Evolutionary conservation across 2,113 vertebrate species (phyloP), one percentile per base, ranked within the genome.

Genomic region (Datnioides undecimradiatus): DNA sequence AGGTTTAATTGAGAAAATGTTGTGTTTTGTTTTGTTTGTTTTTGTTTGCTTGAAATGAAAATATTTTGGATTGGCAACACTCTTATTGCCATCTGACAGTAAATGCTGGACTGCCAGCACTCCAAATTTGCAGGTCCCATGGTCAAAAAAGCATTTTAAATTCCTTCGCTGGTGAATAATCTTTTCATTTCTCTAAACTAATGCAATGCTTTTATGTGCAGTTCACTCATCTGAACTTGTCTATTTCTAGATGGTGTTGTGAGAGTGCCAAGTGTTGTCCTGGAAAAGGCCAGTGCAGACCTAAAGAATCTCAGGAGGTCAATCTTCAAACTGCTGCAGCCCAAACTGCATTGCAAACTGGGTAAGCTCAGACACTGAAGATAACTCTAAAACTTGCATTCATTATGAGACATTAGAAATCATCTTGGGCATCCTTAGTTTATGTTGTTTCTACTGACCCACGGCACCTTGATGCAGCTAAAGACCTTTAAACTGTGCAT

Each of bases 311-410:
- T 97, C 68, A 94, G 96, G 91, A 93, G 94, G 21, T 73, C 75
- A 0, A 43, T 95, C 78, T 96, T 98, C 84, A 80, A 84, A 33
- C 88, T 92, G 9, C 91, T 99, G 85, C 94, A 97, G 64, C 94
- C 95, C 19, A 95, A 77, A 34, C 93, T 99, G 74, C 94, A 80
- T 4, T 96, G 95, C 88, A 89, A 95, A 74, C 92, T 97, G 41
- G 97, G 98, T 99, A 95, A 96, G 95, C 1, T 48, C 21, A 52
- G 6, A 41, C 27, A 25, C 52, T 4, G 12, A 40, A 17, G n/a
- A 59, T 29, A 4, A 46, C 7, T 16, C 21, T 23, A 23, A 21
- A 29, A 63, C n/a, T n/a, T 19, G 1, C 48, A 17, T 46, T 49
- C 7, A 34, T 5, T 9, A 8, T 36, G n/a, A 25, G 1, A 25